Evolutionary conservation across 2,888 invertebrate genomes (phyloP).

Genomic region (Drosophila parthenogenetica): DNA sequence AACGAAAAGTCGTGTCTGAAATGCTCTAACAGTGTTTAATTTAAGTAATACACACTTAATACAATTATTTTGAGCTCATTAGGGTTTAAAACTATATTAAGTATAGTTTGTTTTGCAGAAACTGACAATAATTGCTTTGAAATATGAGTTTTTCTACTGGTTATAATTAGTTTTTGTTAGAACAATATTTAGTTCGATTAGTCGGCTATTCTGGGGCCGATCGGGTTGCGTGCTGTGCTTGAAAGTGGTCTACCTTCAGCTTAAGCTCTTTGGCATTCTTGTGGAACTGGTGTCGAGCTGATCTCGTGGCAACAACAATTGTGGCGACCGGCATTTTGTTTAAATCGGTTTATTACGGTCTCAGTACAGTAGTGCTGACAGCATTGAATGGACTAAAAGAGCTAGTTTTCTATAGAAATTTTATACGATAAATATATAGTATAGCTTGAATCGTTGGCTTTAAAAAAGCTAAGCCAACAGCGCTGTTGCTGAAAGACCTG

Average conservation of each 20-base stretch:
- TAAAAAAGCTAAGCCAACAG: slow-evolving; percentile 43
- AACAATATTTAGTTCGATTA: slow-evolving; percentile 17
- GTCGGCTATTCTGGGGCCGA: slow-evolving; percentile 52
- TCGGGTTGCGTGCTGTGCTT: slow-evolving; percentile 60
- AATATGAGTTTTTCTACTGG: slow-evolving; percentile 2
- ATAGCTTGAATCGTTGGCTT: too few relatives aligned
- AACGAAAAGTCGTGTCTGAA: slow-evolving; percentile 25
- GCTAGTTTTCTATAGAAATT: too few relatives aligned
- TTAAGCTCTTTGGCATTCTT: slow-evolving; percentile 65
- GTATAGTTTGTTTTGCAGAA: neutral
- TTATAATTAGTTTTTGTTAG: slow-evolving; percentile 38
- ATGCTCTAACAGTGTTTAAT: slow-evolving; percentile 10
- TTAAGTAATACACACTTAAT: neutral
- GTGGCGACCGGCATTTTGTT: slow-evolving; percentile 66
- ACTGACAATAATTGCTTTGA: neutral
- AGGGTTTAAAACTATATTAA: neutral
- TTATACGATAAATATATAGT: too few relatives aligned
- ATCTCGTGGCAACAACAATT: slow-evolving; percentile 36
- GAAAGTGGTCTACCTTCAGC: slow-evolving; percentile 77
- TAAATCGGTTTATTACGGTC: slow-evolving; percentile 49
- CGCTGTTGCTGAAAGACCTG: slow-evolving; percentile 45
- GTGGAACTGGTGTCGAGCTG: slow-evolving; percentile 63
- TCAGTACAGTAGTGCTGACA: too few relatives aligned
- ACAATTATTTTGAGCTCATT: neutral
- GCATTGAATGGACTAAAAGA: too few relatives aligned